Evolutionary conservation across 2,888 invertebrate genomes (phyloP).

Genomic region (Heliconius aoede): DNA sequence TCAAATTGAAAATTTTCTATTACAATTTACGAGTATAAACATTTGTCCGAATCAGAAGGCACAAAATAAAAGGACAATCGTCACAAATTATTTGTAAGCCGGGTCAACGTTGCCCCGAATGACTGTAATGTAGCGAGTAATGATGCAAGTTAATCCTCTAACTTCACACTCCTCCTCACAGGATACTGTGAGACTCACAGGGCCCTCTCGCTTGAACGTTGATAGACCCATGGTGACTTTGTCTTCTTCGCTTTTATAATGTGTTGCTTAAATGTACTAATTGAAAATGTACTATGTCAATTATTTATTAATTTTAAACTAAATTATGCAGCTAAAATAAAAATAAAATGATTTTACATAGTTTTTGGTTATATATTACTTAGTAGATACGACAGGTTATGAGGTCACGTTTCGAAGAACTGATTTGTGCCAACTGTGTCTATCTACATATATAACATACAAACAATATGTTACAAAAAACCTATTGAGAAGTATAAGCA

Average conservation of each 20-base stretch:
- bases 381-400: neutral
- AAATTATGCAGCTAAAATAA: too few relatives aligned
- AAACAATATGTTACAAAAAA: neutral
- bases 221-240: constrained; percentile 10
- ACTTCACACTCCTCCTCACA: constrained; percentile 17
- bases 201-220: constrained; percentile 12
- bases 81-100: neutral
- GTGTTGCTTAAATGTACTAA: neutral
- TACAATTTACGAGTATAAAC: too few relatives aligned
- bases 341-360: too few relatives aligned
- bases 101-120: neutral
- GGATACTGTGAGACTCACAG: too few relatives aligned
- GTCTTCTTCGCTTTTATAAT: constrained; percentile 6
- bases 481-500: neutral
- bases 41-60: neutral
- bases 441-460: too few relatives aligned
- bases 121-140: constrained; percentile 8
- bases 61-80: neutral
- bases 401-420: too few relatives aligned
- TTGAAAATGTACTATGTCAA: neutral
- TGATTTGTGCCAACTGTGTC: neutral
- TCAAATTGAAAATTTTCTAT: too few relatives aligned
- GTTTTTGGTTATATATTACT: neutral
- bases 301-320: neutral
- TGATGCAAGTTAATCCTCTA: constrained; percentile 15